phyloP scores from a whole-genome alignment of 2,797 vertebrate genomes.

The Spinus pinus region DNA sequence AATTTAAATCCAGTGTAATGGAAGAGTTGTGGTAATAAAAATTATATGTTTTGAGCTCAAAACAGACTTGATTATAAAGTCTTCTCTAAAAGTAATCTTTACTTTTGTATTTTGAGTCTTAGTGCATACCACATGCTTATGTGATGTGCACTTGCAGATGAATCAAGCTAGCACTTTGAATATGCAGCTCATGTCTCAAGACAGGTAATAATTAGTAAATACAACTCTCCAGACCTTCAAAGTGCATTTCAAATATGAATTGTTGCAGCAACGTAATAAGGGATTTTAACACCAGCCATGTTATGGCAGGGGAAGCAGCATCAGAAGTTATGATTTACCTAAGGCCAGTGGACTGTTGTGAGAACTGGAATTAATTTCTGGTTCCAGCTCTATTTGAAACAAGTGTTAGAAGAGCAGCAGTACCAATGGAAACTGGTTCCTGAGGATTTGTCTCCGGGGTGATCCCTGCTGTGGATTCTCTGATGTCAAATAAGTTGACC shows the following conservation, averaged over 20 bases:
- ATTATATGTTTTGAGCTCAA: background rate
- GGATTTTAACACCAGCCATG: background rate
- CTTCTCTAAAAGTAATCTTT: background rate
- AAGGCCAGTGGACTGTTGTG: conserved; percentile 5
- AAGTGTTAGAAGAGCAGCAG: background rate
- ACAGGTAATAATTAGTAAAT: conserved; percentile 63
- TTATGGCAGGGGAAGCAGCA: conserved; percentile 20
- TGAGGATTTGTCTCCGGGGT: conserved; percentile 11
- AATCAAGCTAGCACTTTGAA: conserved; percentile 50
- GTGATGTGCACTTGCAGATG: conserved; percentile 13
- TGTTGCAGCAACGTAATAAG: conserved; percentile 18
- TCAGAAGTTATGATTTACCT: conserved; percentile 20
- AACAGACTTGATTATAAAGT: background rate
- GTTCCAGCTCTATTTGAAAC: background rate
- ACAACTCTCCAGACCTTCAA: conserved; percentile 48
- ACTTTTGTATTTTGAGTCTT: background rate
- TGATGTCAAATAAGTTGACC: conserved; percentile 24
- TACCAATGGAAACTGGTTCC: background rate
- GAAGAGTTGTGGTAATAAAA: background rate
- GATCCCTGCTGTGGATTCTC: conserved; percentile 14
- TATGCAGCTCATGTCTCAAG: conserved; percentile 51
- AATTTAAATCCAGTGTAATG: background rate
- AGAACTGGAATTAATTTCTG: conserved; percentile 40
- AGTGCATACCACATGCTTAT: background rate
- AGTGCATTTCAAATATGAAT: conserved; percentile 33